Evolutionary conservation across 2,797 vertebrate species (phyloP).

Genomic region (Hylomyscus alleni): DNA sequence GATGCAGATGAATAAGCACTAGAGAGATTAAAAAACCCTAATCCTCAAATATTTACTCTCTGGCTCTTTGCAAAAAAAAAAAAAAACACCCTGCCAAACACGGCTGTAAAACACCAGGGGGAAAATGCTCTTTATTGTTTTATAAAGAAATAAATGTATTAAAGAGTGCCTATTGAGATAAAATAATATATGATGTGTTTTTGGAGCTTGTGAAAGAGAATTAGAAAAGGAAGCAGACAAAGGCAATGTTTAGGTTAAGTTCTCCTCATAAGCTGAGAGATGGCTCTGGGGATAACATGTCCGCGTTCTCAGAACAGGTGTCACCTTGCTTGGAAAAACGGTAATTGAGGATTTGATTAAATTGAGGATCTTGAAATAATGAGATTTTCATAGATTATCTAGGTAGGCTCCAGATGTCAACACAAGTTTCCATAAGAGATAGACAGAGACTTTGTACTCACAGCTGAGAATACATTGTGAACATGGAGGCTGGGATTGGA

Average conservation of each 20-base stretch:
- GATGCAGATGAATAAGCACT: neutral
- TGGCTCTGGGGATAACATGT: neutral
- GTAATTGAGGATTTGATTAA: neutral
- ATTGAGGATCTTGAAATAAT: neutral
- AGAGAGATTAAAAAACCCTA: fast-evolving
- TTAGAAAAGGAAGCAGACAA: neutral
- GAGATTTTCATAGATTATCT: neutral
- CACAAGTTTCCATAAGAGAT: neutral
- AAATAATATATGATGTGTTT: neutral
- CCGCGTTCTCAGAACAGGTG: neutral
- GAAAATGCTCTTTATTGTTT: neutral
- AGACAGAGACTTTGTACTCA: neutral
- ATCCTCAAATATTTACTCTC: neutral
- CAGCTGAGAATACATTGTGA: neutral
- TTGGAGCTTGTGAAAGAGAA: neutral
- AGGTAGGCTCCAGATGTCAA: neutral
- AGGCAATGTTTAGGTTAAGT: neutral
- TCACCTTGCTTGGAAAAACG: slow-evolving; percentile 4
- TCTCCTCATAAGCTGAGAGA: neutral
- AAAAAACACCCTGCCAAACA: neutral
- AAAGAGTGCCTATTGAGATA: neutral
- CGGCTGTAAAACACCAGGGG: neutral
- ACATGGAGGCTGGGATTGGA: neutral
- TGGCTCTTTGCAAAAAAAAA: neutral
- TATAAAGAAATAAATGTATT: neutral